Conservation (phyloP, 2,113 vertebrate genomes). For the Ptychochromis oligacanthus region DNA sequence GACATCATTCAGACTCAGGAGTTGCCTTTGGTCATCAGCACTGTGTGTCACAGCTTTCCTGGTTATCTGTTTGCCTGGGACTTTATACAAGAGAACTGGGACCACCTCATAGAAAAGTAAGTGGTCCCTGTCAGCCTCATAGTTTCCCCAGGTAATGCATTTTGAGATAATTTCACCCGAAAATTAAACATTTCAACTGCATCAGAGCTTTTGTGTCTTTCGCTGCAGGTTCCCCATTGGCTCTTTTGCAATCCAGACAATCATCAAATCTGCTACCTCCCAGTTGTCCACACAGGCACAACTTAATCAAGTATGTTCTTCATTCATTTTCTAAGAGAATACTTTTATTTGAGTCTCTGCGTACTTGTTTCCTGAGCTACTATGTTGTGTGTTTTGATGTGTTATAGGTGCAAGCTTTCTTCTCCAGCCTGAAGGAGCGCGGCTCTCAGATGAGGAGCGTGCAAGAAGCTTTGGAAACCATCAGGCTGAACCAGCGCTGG, state of each 20-base stretch:
- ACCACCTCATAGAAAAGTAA: slow-evolving; percentile 88
- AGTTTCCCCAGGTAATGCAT: not conserved
- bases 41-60: slow-evolving; percentile 79
- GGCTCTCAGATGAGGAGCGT: slow-evolving; percentile 86
- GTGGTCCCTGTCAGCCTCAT: slow-evolving; percentile 35
- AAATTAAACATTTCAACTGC: not conserved
- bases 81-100: slow-evolving; percentile 96
- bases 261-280: slow-evolving; percentile 85
- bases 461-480: slow-evolving; percentile 88
- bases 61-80: slow-evolving; percentile 91
- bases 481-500: slow-evolving; percentile 91
- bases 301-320: slow-evolving; percentile 84
- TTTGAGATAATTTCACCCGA: not conserved
- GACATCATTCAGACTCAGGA: slow-evolving; percentile 85
- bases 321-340: not conserved
- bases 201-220: slow-evolving; percentile 2
- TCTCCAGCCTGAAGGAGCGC: slow-evolving; percentile 85
- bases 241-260: slow-evolving; percentile 87
- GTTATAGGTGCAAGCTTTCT: slow-evolving; percentile 88
- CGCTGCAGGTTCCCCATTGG: slow-evolving; percentile 87
- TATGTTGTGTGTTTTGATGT: not conserved
- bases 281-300: slow-evolving; percentile 89
- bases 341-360: not conserved
- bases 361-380: not conserved
- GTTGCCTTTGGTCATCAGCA: slow-evolving; percentile 83